A percentile compares a stretch with the other conserved stretches of the same genome.
Conservation (phyloP, 2,113 vertebrate genomes). For the Sorex araneus region DNA sequence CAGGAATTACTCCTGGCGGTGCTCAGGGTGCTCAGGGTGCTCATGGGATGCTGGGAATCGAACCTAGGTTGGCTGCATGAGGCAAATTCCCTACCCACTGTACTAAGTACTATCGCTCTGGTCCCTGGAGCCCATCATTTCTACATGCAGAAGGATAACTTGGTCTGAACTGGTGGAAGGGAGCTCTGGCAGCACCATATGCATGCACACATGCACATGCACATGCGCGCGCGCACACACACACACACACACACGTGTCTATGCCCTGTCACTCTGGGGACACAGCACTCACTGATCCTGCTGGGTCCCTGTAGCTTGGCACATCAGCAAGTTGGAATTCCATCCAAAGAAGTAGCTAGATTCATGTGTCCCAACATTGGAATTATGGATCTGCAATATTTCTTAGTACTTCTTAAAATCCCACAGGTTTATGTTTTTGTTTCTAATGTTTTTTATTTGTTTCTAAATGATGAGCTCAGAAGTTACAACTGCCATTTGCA, state of each 20-base stretch:
- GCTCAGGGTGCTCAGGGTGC: no score
- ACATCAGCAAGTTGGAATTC: neutral
- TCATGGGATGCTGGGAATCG: no score
- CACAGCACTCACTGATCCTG: neutral
- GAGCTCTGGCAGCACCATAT: neutral
- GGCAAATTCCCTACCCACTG: no score
- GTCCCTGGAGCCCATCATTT: neutral
- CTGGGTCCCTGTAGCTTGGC: no score
- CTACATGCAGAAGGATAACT: neutral
- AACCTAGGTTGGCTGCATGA: no score
- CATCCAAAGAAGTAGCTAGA: neutral
- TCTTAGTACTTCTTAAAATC: constrained; percentile 9
- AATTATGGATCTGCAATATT: constrained; percentile 15
- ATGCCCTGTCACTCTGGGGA: neutral
- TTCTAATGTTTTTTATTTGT: constrained; percentile 32
- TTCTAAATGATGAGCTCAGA: constrained; percentile 37
- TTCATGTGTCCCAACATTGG: neutral
- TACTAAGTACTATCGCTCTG: no score
- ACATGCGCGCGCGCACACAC: no score
- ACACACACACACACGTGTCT: no score
- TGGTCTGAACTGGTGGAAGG: neutral
- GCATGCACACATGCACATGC: no score
- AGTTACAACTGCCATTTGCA: constrained; percentile 19
- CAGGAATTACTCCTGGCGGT: no score
- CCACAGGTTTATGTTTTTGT: constrained; percentile 1